Evolutionary conservation across 2,797 vertebrate genomes (phyloP), one percentile per base, ranked within the genome.

Genomic region (Parauchenoglanis punctatus): DNA sequence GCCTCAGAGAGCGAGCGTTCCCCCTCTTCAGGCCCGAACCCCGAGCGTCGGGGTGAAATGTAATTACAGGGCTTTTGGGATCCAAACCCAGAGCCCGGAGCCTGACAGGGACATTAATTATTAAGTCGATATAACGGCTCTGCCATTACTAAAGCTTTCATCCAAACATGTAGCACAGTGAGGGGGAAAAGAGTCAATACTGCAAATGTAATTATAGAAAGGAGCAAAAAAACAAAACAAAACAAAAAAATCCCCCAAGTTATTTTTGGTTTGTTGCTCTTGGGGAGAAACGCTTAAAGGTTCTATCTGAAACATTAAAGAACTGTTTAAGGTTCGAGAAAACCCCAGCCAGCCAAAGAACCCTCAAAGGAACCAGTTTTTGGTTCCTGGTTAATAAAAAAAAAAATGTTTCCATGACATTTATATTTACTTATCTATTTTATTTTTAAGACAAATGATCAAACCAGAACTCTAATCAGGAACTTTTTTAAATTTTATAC

Each of bases 21-120:
- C 90, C 87, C 46, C 92, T 91, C 94, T 91, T 90, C 65, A 3
- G 94, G 93, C 84, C 84, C 54, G 68, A 8, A 54, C 54, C 52
- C 67, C 10, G 85, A 88, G 85, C 65, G 84, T 90, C 92, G 65
- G 89, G 77, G 72, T 72, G 78, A 92, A 92, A 94, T 94, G 90
- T 91, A 94, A 94, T 94, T 83, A 94, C 89, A 88, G 90, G 89
- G 87, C 91, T 89, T 91, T 90, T 70, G 93, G 90, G 90, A 92
- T 56, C 46, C 40, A 73, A 72, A 89, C 91, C 92, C 88, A 92
- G 91, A 90, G 68, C 89, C 78, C 86, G 61, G 80, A 86, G 59
- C 84, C 91, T 90, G 84, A 90, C 82, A 84, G 75, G 75, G 68
- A 63, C 63, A 83, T 86, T 89, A 86, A 89, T 88, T 89, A 85